phyloP scores from a whole-genome alignment of 1,140 invertebrate species.

The Dreissena rostriformis region DNA sequence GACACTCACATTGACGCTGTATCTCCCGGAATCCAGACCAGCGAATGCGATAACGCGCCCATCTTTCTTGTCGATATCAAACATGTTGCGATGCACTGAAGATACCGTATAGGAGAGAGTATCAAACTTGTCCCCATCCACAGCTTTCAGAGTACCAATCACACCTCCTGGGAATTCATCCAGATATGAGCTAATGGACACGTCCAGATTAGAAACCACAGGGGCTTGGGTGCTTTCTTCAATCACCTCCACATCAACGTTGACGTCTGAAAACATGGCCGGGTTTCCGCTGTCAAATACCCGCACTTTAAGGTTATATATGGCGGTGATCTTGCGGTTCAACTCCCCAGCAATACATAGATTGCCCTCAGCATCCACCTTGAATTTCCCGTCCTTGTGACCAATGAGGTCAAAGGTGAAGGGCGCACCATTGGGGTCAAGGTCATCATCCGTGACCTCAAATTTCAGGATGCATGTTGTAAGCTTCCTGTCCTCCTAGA shows the following conservation, averaged over 20 bases:
- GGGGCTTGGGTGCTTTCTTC: constrained; percentile 98
- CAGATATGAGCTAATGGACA: constrained; percentile 93
- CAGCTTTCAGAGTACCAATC: constrained; percentile 93
- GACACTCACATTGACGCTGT: constrained; percentile 91
- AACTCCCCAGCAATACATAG: constrained; percentile 93
- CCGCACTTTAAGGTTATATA: constrained; percentile 89
- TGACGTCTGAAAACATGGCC: constrained; percentile 93
- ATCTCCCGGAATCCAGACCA: constrained; percentile 93
- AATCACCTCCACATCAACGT: constrained; percentile 91
- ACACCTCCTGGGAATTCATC: constrained; percentile 96
- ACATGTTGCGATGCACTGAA: constrained; percentile 85
- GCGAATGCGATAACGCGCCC: constrained; percentile 91
- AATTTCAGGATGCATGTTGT: constrained; percentile 92
- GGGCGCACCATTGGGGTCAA: constrained; percentile 91
- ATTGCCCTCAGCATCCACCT: constrained; percentile 91
- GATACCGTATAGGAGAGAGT: constrained; percentile 90
- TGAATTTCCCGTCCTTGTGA: constrained; percentile 90
- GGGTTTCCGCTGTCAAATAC: constrained; percentile 98
- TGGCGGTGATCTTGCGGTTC: constrained; percentile 92
- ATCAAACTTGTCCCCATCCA: constrained; percentile 96
- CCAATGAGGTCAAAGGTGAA: constrained; percentile 93
- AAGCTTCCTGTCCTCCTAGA: constrained; percentile 90
- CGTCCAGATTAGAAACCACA: constrained; percentile 91
- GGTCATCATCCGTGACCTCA: constrained; percentile 92
- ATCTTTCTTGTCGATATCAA: constrained; percentile 89